phyloP scores from a whole-genome alignment of 1,140 invertebrate species.

The Caerostris darwini region DNA sequence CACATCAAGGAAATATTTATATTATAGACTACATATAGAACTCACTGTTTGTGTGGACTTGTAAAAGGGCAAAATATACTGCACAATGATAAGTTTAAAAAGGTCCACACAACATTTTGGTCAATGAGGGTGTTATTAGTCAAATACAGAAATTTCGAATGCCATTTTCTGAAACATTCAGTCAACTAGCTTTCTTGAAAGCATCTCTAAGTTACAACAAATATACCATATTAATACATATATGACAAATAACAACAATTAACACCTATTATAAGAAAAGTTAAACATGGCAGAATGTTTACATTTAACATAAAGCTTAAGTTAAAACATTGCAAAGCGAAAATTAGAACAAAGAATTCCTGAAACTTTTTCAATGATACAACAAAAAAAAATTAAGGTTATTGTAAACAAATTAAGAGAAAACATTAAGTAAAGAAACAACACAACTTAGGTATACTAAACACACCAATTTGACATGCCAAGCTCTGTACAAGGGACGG shows the following conservation, averaged over 20 bases:
- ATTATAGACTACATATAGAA: slow-evolving; percentile 46
- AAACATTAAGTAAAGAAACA: slow-evolving; percentile 35
- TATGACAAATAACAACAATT: slow-evolving; percentile 59
- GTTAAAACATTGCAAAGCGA: slow-evolving; percentile 53
- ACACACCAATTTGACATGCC: slow-evolving; percentile 78
- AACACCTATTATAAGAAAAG: slow-evolving; percentile 35
- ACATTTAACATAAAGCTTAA: slow-evolving; percentile 56
- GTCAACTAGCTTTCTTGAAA: slow-evolving; percentile 54
- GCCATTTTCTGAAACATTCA: background rate
- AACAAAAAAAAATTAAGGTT: slow-evolving; percentile 43
- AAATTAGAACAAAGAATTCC: slow-evolving; percentile 32
- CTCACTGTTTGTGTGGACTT: slow-evolving; percentile 48
- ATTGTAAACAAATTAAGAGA: slow-evolving; percentile 46
- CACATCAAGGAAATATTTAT: slow-evolving; percentile 4
- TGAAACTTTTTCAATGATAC: background rate
- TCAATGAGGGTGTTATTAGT: slow-evolving; percentile 21
- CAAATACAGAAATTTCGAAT: slow-evolving; percentile 36
- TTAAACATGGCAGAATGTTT: slow-evolving; percentile 61
- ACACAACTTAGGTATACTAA: slow-evolving; percentile 67
- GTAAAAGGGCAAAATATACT: slow-evolving; percentile 56
- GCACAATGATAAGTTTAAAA: slow-evolving; percentile 60
- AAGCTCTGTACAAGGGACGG: slow-evolving; percentile 78
- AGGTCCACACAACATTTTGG: slow-evolving; percentile 32
- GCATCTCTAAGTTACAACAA: slow-evolving; percentile 69
- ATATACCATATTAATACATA: slow-evolving; percentile 67